Evolutionary conservation across 2,113 vertebrate species (phyloP).

Genomic region (Aphyosemion australe): DNA sequence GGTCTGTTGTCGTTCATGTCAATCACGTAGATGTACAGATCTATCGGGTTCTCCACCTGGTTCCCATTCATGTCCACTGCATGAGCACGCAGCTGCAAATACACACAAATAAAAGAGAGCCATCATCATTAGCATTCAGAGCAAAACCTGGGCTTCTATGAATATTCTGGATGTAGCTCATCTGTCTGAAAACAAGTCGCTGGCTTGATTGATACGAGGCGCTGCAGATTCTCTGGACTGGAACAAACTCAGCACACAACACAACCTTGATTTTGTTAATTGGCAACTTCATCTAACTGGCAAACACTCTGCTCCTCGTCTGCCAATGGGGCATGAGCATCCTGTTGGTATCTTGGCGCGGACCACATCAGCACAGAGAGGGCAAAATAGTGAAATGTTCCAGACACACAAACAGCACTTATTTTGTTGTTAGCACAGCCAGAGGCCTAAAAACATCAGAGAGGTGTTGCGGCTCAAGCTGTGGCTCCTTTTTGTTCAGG

Average conservation of each 20-base stretch:
- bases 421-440: constrained; percentile 64
- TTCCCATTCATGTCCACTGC: constrained; percentile 98
- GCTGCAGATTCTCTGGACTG: constrained; percentile 10
- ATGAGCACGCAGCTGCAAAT: constrained; percentile 90
- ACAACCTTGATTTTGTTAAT: constrained; percentile 53
- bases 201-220: constrained; percentile 32
- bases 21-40: constrained; percentile 98
- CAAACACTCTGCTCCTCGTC: constrained; percentile 31
- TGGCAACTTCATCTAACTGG: constrained; percentile 53
- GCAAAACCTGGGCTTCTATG: not conserved
- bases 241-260: constrained; percentile 15
- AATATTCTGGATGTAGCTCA: constrained; percentile 20
- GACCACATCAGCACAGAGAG: constrained; percentile 37
- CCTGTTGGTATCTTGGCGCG: constrained; percentile 51
- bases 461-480: constrained; percentile 57
- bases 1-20: constrained; percentile 99
- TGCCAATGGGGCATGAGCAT: constrained; percentile 43
- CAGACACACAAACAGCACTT: constrained; percentile 60
- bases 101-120: constrained; percentile 9
- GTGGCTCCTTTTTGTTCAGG: constrained; percentile 36
- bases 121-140: constrained; percentile 12
- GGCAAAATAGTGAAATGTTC: constrained; percentile 55
- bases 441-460: constrained; percentile 53
- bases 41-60: constrained; percentile 98
- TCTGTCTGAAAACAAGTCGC: constrained; percentile 10